These are phyloP conservation scores for Microctonus aethiopoides DNA, from an alignment of 2,888 invertebrate genomes.

Conservation along the genomic window DNA sequence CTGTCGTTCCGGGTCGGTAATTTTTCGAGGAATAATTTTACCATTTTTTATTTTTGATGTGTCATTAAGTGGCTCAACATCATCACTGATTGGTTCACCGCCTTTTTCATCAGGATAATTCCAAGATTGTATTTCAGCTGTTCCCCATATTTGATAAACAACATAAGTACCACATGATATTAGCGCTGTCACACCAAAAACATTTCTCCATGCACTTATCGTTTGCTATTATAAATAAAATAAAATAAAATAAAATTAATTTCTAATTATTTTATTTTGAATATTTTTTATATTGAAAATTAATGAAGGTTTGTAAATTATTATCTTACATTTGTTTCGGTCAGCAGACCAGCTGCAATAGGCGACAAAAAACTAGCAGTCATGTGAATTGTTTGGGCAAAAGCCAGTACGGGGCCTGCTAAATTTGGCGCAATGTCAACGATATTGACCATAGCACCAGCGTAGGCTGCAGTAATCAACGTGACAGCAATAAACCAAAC, in stretches of 20 bases:
- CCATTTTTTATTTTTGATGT: slow-evolving; percentile 51
- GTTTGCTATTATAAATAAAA: slow-evolving; percentile 58
- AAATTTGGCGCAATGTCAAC: slow-evolving; percentile 84
- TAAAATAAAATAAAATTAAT: neutral
- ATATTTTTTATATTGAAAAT: neutral
- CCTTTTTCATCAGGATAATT: slow-evolving; percentile 67
- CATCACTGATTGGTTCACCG: slow-evolving; percentile 54
- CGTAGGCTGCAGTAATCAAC: slow-evolving; percentile 78
- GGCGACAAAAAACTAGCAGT: slow-evolving; percentile 79
- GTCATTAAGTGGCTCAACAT: slow-evolving; percentile 60
- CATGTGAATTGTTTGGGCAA: slow-evolving; percentile 83
- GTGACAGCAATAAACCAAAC: slow-evolving; percentile 79
- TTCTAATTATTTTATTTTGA: neutral
- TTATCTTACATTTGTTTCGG: slow-evolving; percentile 70
- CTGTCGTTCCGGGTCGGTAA: slow-evolving; percentile 49
- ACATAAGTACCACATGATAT: slow-evolving; percentile 74
- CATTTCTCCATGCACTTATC: slow-evolving; percentile 73
- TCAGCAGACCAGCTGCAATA: slow-evolving; percentile 73
- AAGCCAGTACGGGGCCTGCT: slow-evolving; percentile 79
- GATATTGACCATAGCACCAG: slow-evolving; percentile 81
- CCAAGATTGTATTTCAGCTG: slow-evolving; percentile 73
- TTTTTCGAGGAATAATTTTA: slow-evolving; percentile 45
- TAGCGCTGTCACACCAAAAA: slow-evolving; percentile 74
- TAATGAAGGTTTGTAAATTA: slow-evolving; percentile 15
- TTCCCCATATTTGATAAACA: slow-evolving; percentile 76